A percentile compares a stretch with the other conserved stretches of the same genome.
phyloP scores from a whole-genome alignment of 1,140 invertebrate species.

The Scaptomyza montana region DNA sequence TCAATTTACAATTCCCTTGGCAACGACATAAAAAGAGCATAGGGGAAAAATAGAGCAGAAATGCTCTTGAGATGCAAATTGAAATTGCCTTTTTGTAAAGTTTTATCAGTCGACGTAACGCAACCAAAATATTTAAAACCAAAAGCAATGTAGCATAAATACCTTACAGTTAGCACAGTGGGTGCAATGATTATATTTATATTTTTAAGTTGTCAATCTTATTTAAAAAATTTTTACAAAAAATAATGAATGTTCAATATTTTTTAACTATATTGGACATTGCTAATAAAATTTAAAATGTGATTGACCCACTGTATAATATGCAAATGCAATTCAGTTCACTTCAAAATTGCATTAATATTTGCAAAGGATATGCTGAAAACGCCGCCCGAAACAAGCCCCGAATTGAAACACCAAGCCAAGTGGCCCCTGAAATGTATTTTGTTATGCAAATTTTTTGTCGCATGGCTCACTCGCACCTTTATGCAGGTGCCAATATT shows the following conservation, averaged over 20 bases:
- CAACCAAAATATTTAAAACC: conserved; percentile 33
- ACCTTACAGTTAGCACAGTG: conserved; percentile 36
- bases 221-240: no score
- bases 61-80: conserved; percentile 11
- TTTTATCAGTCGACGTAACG: conserved; percentile 40
- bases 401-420: conserved; percentile 16
- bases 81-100: conserved; percentile 59
- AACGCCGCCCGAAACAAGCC: conserved; percentile 4
- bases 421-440: conserved; percentile 44
- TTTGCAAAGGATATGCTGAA: conserved; percentile 40
- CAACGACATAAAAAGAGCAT: not conserved
- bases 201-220: no score
- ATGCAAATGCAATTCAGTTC: conserved; percentile 64
- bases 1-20: not conserved
- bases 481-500: conserved; percentile 63
- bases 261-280: no score
- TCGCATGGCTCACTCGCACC: conserved; percentile 17
- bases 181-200: not conserved
- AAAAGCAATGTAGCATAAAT: conserved; percentile 41
- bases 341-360: conserved; percentile 70
- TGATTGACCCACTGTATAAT: conserved; percentile 44
- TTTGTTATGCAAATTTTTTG: conserved; percentile 72
- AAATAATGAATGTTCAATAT: no score
- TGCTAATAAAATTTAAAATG: not conserved
- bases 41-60: conserved; percentile 14